Evolutionary conservation across 2,113 vertebrate genomes (phyloP).

Genomic region (Elanus axillaris): DNA sequence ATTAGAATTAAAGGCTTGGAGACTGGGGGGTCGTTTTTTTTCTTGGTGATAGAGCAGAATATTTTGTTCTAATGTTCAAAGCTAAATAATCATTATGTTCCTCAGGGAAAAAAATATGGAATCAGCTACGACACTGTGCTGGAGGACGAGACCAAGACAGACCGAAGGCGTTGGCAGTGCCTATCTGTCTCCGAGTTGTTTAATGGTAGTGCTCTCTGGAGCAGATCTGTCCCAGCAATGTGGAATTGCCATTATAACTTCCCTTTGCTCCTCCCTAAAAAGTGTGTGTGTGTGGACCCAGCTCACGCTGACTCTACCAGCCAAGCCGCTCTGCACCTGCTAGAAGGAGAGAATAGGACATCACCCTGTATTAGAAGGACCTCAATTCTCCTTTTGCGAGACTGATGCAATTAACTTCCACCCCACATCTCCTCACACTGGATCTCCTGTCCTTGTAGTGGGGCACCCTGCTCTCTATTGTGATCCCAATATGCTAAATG

Average conservation of each 20-base stretch:
- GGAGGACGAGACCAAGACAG: not conserved
- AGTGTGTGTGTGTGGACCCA: not conserved
- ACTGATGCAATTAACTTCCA: not conserved
- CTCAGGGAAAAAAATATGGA: not conserved
- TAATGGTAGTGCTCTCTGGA: not conserved
- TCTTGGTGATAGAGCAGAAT: not conserved
- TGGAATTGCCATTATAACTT: not conserved
- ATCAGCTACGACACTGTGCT: not conserved
- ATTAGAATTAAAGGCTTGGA: not conserved
- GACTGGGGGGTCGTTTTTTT: not conserved
- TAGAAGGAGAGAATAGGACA: not conserved
- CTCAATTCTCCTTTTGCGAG: not conserved
- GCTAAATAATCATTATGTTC: not conserved
- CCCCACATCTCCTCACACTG: not conserved
- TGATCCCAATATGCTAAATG: not conserved
- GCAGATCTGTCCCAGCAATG: not conserved
- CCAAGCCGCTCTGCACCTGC: not conserved
- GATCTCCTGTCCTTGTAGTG: not conserved
- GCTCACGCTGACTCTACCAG: not conserved
- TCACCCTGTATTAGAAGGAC: not conserved
- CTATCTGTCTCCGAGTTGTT: not conserved
- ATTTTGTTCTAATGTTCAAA: not conserved
- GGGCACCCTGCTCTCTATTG: not conserved
- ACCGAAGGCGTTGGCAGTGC: rapidly evolving
- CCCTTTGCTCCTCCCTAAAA: not conserved